Evolutionary conservation across 2,888 invertebrate species (phyloP).

Genomic region (Eretmocerus hayati): DNA sequence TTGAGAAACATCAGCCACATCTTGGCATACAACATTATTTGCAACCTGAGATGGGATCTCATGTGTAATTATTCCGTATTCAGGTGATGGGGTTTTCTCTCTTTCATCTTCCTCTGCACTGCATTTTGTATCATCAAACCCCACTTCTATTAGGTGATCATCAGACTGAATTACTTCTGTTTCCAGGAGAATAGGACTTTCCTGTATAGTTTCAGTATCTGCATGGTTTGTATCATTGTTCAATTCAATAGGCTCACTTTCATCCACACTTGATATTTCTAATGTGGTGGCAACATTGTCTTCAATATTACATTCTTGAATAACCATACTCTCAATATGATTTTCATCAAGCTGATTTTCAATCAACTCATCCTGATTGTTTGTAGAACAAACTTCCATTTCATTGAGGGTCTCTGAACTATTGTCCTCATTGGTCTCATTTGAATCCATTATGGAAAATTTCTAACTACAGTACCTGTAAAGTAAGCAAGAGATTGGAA

Average conservation of each 20-base stretch:
- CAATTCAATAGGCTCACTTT: neutral
- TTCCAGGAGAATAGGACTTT: neutral
- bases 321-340: no score
- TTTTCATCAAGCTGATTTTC: neutral
- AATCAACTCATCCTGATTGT: slow-evolving; percentile 11
- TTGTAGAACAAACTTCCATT: slow-evolving; percentile 13
- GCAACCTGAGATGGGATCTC: no score
- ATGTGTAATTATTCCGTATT: no score
- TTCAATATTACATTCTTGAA: no score
- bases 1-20: no score
- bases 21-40: no score
- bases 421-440: slow-evolving; percentile 14
- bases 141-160: no score
- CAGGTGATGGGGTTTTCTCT: no score
- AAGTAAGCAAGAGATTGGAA: slow-evolving; percentile 6
- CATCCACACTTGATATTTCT: neutral
- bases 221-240: neutral
- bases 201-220: neutral
- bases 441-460: slow-evolving; percentile 17
- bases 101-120: no score
- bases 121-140: no score
- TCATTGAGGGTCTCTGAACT: slow-evolving; percentile 8
- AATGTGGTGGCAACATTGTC: no score
- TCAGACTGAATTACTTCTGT: no score
- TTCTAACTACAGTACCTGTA: slow-evolving; percentile 10